These are phyloP conservation scores for Idaea dimidiata DNA, from an alignment of 2,888 invertebrate species.

Conservation along the genomic window DNA sequence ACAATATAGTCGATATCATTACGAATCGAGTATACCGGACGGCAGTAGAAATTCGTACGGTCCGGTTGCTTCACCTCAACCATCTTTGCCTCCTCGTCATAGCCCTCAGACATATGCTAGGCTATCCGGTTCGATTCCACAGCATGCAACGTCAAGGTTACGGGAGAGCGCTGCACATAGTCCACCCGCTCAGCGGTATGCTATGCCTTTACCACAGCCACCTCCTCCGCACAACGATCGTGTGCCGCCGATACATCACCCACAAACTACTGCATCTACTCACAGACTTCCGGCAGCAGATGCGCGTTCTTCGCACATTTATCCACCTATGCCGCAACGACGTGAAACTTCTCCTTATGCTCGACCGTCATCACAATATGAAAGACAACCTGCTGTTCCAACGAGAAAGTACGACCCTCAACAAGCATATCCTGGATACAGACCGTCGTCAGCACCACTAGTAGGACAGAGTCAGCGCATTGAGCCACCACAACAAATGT, in stretches of 20 bases:
- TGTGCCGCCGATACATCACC: conserved; percentile 74
- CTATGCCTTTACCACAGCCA: conserved; percentile 53
- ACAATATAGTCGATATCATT: conserved; percentile 60
- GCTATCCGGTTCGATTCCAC: conserved; percentile 61
- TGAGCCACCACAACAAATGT: conserved; percentile 59
- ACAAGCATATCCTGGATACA: conserved; percentile 70
- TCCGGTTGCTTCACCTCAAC: conserved; percentile 59
- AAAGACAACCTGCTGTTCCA: conserved; percentile 57
- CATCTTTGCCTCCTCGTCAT: conserved; percentile 58
- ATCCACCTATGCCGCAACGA: conserved; percentile 54
- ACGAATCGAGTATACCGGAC: conserved; percentile 56
- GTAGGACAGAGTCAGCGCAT: conserved; percentile 58
- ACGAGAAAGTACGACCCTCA: conserved; percentile 71
- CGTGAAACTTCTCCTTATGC: conserved; percentile 62
- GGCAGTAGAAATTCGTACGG: conserved; percentile 54
- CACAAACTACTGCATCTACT: conserved; percentile 49
- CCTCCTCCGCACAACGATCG: conserved; percentile 69
- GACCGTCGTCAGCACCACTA: conserved; percentile 54
- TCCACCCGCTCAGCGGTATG: conserved; percentile 60
- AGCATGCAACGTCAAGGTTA: conserved; percentile 57
- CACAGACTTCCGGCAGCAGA: conserved; percentile 53
- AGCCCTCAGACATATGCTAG: conserved; percentile 69
- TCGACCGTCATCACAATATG: conserved; percentile 57
- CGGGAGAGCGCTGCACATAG: conserved; percentile 59
- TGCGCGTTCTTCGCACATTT: conserved; percentile 53